Evolutionary conservation across 2,797 vertebrate species (phyloP), one percentile per base, ranked within the genome.

Genomic region (Pygocentrus nattereri): DNA sequence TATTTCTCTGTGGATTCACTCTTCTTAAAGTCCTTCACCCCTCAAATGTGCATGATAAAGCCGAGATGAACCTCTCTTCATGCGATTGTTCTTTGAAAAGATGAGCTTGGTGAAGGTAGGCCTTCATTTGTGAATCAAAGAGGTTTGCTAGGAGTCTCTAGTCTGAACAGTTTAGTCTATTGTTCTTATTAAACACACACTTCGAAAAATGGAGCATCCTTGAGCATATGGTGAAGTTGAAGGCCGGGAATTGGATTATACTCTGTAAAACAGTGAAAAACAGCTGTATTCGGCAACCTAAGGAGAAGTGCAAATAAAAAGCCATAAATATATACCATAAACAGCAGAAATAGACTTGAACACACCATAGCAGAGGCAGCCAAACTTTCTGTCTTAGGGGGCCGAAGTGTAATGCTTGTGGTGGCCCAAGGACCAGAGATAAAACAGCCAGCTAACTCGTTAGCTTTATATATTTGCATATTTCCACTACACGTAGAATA

Each of bases 1-100:
- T 34, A 74, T 74, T 83, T 80, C 81, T 85, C 79, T 49, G 68
- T 69, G 76, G 79, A 69, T 62, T 81, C 54, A 52, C 44, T 54
- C 78, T 84, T 76, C 73, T 81, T 38, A 83, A 82, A 64, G 62
- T 65, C 74, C 50, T 61, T 34, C 58, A 81, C 71, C 61, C 67
- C 68, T 84, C 31, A 49, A 68, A 76, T 15, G 11, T 67, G 44
- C 62, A 23, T n/a, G 59, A 67, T 62, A 82, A 68, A 83, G 59
- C 38, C 34, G 25, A 34, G 31, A 56, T 27, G 62, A 49, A 25
- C 12, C 38, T 25, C 52, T 25, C 69, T 25, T 54, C 44, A 62
- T 56, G 25, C 49, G 47, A 41, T 25, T 70, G 34, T 58, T 80
- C 31, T 25, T 64, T 59, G 15, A 31, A 65, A 56, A 44, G 56